Evolutionary conservation across 2,797 vertebrate genomes (phyloP).

Genomic region (Euthynnus affinis): DNA sequence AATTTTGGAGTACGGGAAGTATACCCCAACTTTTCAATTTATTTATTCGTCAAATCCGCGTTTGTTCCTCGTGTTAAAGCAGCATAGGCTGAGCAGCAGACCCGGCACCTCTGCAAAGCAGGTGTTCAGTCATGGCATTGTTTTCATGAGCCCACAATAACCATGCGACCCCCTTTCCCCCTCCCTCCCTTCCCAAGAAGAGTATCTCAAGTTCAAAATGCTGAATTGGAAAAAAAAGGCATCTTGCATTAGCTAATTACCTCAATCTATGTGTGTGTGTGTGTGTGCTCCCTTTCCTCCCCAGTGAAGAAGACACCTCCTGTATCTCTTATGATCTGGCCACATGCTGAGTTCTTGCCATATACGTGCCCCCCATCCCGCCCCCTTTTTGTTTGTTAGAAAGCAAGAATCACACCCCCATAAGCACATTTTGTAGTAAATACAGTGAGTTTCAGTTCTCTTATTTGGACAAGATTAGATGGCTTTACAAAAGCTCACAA

Average conservation of each 20-base stretch:
- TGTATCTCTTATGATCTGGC: slow-evolving; percentile 60
- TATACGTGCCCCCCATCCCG: background rate
- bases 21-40: slow-evolving; percentile 3
- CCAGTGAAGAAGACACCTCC: slow-evolving; percentile 55
- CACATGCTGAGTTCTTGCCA: slow-evolving; percentile 32
- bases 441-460: slow-evolving; percentile 80
- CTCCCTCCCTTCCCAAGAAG: background rate
- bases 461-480: slow-evolving; percentile 86
- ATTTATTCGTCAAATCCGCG: slow-evolving; percentile 12
- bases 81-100: slow-evolving; percentile 42
- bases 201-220: slow-evolving; percentile 66
- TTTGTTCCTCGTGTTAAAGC: slow-evolving; percentile 34
- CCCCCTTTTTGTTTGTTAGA: slow-evolving; percentile 39
- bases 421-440: slow-evolving; percentile 76
- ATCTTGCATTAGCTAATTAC: slow-evolving; percentile 61
- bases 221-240: slow-evolving; percentile 59
- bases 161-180: slow-evolving; percentile 38
- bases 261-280: slow-evolving; percentile 10
- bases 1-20: slow-evolving; percentile 9
- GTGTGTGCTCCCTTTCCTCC: background rate
- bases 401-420: slow-evolving; percentile 14
- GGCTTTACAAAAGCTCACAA: slow-evolving; percentile 89
- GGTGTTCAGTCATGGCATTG: slow-evolving; percentile 56
- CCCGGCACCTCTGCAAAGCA: slow-evolving; percentile 52
- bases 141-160: slow-evolving; percentile 54